A percentile compares a stretch with the other conserved stretches of the same genome.
Conservation (phyloP, 2,113 vertebrate species). For the Ophthalmolycus amberensis region DNA sequence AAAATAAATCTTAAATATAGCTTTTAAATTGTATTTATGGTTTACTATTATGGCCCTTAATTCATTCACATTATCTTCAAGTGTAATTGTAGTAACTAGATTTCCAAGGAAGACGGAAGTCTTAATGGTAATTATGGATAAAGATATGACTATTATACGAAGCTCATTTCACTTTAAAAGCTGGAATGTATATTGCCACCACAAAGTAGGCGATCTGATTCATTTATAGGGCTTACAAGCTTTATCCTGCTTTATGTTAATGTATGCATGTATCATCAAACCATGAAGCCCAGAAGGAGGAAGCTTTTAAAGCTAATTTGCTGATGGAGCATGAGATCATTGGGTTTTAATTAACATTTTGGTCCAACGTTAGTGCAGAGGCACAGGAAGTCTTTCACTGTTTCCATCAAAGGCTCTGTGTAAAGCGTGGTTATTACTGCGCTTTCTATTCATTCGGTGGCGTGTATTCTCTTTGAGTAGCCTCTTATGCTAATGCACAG, state of each 20-base stretch:
- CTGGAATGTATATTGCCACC: conserved; percentile 4
- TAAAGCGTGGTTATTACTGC: neutral
- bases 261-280: conserved; percentile 11
- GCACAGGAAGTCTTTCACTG: neutral
- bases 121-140: neutral
- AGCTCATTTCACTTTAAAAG: conserved; percentile 23
- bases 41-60: neutral
- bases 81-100: neutral
- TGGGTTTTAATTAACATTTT: neutral
- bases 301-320: conserved; percentile 8
- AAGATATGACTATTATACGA: neutral
- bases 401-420: neutral
- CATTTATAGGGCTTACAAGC: neutral
- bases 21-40: neutral
- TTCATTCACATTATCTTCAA: too few relatives aligned
- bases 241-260: conserved; percentile 33
- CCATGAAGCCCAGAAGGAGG: neutral
- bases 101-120: neutral
- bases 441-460: neutral
- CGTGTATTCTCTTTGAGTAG: neutral
- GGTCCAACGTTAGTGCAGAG: neutral
- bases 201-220: conserved; percentile 2
- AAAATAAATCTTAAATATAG: neutral
- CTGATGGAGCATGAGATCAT: neutral
- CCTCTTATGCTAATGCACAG: neutral